Conservation (phyloP, 2,888 invertebrate species). For the Tetheella fluctuosa region DNA sequence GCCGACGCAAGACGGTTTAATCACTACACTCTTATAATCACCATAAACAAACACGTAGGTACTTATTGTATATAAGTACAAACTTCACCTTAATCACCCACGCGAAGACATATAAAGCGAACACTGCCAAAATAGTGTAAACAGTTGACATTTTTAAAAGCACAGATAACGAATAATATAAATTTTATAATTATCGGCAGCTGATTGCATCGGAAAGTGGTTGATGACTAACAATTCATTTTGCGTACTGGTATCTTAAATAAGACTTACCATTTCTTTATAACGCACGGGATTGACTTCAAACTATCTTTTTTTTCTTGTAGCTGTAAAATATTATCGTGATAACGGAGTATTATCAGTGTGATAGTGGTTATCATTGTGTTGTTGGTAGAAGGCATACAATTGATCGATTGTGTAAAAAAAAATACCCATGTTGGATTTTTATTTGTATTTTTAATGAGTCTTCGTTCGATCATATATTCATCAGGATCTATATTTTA, state of each 20-base stretch:
- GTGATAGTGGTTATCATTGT: slow-evolving; percentile 13
- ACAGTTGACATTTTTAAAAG: slow-evolving; percentile 17
- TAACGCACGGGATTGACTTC: slow-evolving; percentile 50
- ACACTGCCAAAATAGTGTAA: slow-evolving; percentile 15
- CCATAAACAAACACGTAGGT: neutral
- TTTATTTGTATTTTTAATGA: slow-evolving; percentile 3
- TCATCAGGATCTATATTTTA: too few relatives aligned
- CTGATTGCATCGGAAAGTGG: slow-evolving; percentile 10
- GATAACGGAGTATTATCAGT: slow-evolving; percentile 26
- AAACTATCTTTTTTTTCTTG: slow-evolving; percentile 50
- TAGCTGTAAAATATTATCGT: slow-evolving; percentile 23
- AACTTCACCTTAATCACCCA: slow-evolving; percentile 18
- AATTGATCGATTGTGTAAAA: slow-evolving; percentile 12
- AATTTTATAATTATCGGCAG: neutral
- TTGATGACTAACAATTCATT: slow-evolving; percentile 5
- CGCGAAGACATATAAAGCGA: slow-evolving; percentile 17
- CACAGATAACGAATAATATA: slow-evolving; percentile 3
- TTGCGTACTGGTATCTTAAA: slow-evolving; percentile 26
- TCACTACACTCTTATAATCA: neutral
- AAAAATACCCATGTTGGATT: slow-evolving; percentile 19
- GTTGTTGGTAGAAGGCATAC: slow-evolving; percentile 3
- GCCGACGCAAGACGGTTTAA: too few relatives aligned
- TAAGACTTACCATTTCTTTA: slow-evolving; percentile 74
- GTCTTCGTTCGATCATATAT: neutral
- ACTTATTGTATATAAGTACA: too few relatives aligned